A percentile compares a stretch with the other conserved stretches of the same genome.
Conservation (phyloP, 2,888 invertebrate genomes). For the Ennomos erosarius region DNA sequence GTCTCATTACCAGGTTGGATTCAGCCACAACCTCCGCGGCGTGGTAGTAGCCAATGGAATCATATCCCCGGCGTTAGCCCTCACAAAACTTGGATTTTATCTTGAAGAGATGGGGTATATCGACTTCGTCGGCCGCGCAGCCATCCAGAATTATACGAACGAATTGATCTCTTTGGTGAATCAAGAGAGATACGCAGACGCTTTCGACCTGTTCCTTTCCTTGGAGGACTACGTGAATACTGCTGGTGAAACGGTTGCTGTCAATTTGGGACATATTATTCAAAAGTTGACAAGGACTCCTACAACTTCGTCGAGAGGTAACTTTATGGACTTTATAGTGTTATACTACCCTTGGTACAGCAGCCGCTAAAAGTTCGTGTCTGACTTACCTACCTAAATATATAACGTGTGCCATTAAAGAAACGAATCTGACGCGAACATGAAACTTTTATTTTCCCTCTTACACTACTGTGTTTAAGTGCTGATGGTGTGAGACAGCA, state of each 20-base stretch:
- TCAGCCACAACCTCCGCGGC: slow-evolving; percentile 88
- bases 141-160: slow-evolving; percentile 83
- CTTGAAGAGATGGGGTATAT: slow-evolving; percentile 86
- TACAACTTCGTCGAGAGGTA: slow-evolving; percentile 26
- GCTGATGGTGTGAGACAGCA: too few species aligned
- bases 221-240: slow-evolving; percentile 86
- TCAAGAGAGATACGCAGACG: slow-evolving; percentile 78
- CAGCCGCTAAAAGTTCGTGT: too few species aligned
- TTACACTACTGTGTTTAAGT: too few species aligned
- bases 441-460: too few species aligned
- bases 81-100: slow-evolving; percentile 73
- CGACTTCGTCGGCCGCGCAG: slow-evolving; percentile 86
- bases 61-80: slow-evolving; percentile 88
- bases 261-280: slow-evolving; percentile 85
- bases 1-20: slow-evolving; percentile 74
- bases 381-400: too few species aligned
- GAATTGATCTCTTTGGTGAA: slow-evolving; percentile 80
- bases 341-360: too few species aligned
- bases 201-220: slow-evolving; percentile 86
- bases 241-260: slow-evolving; percentile 88
- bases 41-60: slow-evolving; percentile 93
- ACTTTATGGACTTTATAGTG: too few species aligned
- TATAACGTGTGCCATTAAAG: too few species aligned
- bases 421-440: too few species aligned
- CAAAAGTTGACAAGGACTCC: slow-evolving; percentile 60